These are phyloP conservation scores for Erannis defoliaria DNA, from an alignment of 2,888 invertebrate species.

Conservation along the genomic window DNA sequence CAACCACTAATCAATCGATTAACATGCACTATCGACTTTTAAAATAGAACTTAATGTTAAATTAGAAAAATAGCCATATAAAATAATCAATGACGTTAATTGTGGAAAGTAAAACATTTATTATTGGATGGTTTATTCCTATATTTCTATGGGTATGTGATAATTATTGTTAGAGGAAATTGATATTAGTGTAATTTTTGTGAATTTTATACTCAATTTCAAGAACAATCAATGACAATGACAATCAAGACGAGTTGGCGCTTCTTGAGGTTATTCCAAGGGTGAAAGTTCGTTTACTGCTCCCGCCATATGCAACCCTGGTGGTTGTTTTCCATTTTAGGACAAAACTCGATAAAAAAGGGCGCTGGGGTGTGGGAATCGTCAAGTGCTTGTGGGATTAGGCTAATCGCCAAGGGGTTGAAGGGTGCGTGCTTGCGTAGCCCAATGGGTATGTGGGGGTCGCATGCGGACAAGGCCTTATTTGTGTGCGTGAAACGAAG, in stretches of 20 bases:
- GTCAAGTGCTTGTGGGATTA: constrained; percentile 53
- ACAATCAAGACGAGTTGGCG: constrained; percentile 76
- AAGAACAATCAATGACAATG: too few species aligned
- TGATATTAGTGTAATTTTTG: too few species aligned
- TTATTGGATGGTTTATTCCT: too few species aligned
- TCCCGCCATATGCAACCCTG: constrained; percentile 69
- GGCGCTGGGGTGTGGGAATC: constrained; percentile 65
- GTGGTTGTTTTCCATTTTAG: constrained; percentile 87
- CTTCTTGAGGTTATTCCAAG: constrained; percentile 77
- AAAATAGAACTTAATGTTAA: constrained; percentile 42
- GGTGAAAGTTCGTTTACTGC: constrained; percentile 73
- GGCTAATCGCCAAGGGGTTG: constrained; percentile 60
- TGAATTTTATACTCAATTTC: too few species aligned
- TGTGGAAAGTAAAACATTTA: not conserved
- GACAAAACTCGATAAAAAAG: constrained; percentile 86
- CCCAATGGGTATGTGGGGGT: constrained; percentile 35
- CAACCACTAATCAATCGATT: constrained; percentile 66
- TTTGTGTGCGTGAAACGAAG: constrained; percentile 47
- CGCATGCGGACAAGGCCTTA: constrained; percentile 27
- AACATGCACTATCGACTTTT: constrained; percentile 51
- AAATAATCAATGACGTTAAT: constrained; percentile 10
- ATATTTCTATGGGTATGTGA: too few species aligned
- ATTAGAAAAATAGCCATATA: constrained; percentile 20
- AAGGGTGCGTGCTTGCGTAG: constrained; percentile 65
- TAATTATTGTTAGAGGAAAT: too few species aligned